Evolutionary conservation across 2,888 invertebrate species (phyloP).

Genomic region (Eilema caniola): DNA sequence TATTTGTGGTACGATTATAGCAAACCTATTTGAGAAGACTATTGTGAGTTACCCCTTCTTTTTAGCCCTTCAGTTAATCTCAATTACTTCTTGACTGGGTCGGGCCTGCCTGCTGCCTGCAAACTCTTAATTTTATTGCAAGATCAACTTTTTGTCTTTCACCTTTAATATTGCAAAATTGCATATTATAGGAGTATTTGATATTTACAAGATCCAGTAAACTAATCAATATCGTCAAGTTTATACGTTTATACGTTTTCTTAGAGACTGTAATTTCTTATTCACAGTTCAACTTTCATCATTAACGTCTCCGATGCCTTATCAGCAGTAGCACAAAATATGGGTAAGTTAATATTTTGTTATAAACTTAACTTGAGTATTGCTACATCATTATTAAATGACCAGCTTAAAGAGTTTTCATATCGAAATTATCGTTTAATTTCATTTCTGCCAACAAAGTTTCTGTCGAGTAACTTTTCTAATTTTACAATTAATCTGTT

Average conservation of each 20-base stretch:
- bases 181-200: too few species aligned
- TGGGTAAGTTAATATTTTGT: conserved; percentile 64
- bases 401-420: conserved; percentile 36
- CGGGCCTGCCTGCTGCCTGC: too few species aligned
- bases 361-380: conserved; percentile 58
- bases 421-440: conserved; percentile 56
- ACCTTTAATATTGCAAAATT: too few species aligned
- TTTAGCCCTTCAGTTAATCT: neutral
- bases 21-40: neutral
- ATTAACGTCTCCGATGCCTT: conserved; percentile 64
- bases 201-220: neutral
- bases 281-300: conserved; percentile 70
- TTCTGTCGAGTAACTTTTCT: conserved; percentile 59
- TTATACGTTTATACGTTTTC: neutral
- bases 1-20: neutral
- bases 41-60: neutral
- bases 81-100: neutral
- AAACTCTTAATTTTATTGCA: too few species aligned
- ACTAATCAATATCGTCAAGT: neutral
- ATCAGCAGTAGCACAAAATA: conserved; percentile 58
- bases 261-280: conserved; percentile 39
- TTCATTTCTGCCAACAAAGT: conserved; percentile 46
- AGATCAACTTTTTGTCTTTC: too few species aligned
- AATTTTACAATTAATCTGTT: conserved; percentile 57
- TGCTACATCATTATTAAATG: conserved; percentile 63